These are phyloP conservation scores for Cynodonichthys magdalenae DNA, from an alignment of 2,797 vertebrate genomes.

Conservation along the genomic window DNA sequence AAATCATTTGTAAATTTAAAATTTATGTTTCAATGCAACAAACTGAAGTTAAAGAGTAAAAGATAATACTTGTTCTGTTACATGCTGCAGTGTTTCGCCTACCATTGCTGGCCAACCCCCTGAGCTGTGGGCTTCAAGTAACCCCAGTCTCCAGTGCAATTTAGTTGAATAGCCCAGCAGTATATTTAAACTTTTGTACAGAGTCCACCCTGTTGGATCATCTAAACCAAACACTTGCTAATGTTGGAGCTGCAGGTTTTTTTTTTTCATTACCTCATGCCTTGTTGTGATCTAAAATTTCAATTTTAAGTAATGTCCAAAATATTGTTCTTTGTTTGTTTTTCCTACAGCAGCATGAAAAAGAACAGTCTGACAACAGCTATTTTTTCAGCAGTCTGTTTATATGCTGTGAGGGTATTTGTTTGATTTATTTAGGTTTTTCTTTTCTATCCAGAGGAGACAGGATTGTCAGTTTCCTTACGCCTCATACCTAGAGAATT, in stretches of 20 bases:
- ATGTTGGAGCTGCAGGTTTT: neutral
- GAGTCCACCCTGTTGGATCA: neutral
- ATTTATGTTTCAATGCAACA: no score
- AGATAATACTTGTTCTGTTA: no score
- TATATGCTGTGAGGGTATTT: slow-evolving; percentile 27
- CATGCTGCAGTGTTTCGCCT: no score
- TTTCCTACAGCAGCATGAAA: slow-evolving; percentile 5
- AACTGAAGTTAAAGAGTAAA: no score
- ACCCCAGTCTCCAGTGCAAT: no score
- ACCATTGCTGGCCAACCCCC: no score
- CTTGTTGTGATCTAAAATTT: slow-evolving; percentile 9
- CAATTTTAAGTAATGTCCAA: slow-evolving; percentile 14
- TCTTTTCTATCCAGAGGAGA: slow-evolving; percentile 55
- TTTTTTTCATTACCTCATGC: neutral
- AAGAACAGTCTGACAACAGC: slow-evolving; percentile 30
- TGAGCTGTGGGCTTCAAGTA: no score
- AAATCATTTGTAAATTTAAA: no score
- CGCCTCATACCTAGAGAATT: slow-evolving; percentile 49
- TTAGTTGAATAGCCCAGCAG: no score
- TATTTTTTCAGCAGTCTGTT: slow-evolving; percentile 43
- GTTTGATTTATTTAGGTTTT: slow-evolving; percentile 31
- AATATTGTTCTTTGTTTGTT: slow-evolving; percentile 9
- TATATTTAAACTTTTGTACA: neutral
- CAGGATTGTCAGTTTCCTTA: slow-evolving; percentile 64
- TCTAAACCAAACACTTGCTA: neutral